These are phyloP conservation scores for Rhagologus leucostigma DNA, from an alignment of 2,113 vertebrate genomes.

Conservation along the genomic window DNA sequence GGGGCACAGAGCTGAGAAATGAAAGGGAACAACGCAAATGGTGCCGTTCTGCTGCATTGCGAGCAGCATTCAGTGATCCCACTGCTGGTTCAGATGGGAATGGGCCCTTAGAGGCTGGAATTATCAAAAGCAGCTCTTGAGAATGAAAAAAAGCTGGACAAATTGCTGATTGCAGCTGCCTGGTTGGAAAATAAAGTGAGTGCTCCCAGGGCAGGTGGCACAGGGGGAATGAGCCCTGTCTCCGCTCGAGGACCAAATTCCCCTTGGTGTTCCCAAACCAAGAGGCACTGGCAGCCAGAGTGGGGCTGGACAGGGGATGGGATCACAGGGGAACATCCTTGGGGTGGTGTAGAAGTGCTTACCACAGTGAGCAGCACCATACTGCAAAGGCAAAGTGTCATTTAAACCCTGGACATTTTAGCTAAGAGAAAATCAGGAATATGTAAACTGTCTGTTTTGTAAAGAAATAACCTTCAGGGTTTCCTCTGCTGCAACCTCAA, in stretches of 20 bases:
- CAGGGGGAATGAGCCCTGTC: background rate
- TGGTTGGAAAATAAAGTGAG: background rate
- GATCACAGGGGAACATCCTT: background rate
- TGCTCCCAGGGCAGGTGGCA: background rate
- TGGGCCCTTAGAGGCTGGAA: background rate
- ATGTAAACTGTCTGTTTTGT: background rate
- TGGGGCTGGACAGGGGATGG: background rate
- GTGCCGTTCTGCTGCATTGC: background rate
- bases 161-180: background rate
- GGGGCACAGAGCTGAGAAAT: background rate
- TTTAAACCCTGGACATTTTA: background rate
- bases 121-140: background rate
- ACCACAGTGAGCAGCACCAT: fast-evolving
- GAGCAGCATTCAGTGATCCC: background rate
- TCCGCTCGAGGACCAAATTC: background rate
- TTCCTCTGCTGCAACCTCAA: constrained; percentile 29
- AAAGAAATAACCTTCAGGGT: constrained; percentile 16
- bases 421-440: background rate
- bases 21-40: background rate
- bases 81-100: background rate
- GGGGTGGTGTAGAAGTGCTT: background rate
- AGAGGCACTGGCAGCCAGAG: background rate
- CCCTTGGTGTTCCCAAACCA: fast-evolving
- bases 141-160: background rate
- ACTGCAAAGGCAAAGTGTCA: background rate